phyloP scores from a whole-genome alignment of 2,888 invertebrate genomes.

The Dasysyrphus albostriatus region DNA sequence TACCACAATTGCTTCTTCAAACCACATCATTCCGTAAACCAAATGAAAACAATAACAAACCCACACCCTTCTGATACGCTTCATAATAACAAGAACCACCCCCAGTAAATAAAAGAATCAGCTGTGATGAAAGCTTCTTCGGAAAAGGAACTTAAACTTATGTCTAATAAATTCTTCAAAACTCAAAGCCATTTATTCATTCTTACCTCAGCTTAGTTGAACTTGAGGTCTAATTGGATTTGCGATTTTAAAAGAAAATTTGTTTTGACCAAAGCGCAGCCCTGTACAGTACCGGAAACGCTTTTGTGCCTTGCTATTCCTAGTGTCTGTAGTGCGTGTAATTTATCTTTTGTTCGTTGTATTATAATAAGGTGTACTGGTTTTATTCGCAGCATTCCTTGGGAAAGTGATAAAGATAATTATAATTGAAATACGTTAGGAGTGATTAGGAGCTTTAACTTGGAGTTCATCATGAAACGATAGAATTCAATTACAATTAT shows the following conservation, averaged over 20 bases:
- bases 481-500: not conserved
- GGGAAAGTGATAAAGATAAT: not conserved
- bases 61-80: not conserved
- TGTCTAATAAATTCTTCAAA: conserved; percentile 38
- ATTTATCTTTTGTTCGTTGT: not conserved
- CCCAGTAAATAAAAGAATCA: conserved; percentile 54
- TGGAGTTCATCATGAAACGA: not conserved
- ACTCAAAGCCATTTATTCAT: conserved; percentile 55
- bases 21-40: not conserved
- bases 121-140: conserved; percentile 64
- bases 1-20: not conserved
- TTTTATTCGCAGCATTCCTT: not conserved
- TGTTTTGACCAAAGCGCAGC: conserved; percentile 34
- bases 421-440: not conserved
- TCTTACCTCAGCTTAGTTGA: conserved; percentile 57
- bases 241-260: conserved; percentile 47
- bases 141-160: conserved; percentile 32
- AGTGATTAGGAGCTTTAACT: not conserved
- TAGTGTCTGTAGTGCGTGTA: conserved; percentile 32
- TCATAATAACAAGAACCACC: conserved; percentile 20
- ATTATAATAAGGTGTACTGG: not conserved
- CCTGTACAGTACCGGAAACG: conserved; percentile 51
- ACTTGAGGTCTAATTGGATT: conserved; percentile 73
- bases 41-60: conserved; percentile 40
- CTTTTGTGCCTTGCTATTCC: conserved; percentile 38